Conservation (phyloP, 1,140 invertebrate species). For the Drosophila takahashii region DNA sequence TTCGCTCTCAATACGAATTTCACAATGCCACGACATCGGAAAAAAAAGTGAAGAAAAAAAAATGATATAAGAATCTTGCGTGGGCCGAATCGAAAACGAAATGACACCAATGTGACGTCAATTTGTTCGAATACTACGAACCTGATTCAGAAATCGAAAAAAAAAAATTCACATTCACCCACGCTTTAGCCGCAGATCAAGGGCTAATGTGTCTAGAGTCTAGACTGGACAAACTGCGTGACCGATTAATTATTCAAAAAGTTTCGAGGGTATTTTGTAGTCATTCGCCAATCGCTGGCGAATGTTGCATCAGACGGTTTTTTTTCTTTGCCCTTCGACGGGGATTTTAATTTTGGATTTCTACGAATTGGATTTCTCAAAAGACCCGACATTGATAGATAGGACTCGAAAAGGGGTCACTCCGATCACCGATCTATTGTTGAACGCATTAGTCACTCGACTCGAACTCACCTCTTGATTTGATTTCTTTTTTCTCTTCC, state of each 20-base stretch:
- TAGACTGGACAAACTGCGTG: conserved; percentile 51
- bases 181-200: conserved; percentile 34
- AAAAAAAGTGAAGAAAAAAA: conserved; percentile 61
- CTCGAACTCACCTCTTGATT: conserved; percentile 71
- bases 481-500: conserved; percentile 82
- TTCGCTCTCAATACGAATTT: conserved; percentile 45
- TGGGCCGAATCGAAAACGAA: conserved; percentile 41
- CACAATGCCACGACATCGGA: conserved; percentile 68
- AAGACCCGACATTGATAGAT: background rate
- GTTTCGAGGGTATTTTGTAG: conserved; percentile 54
- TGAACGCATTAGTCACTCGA: background rate
- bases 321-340: conserved; percentile 59
- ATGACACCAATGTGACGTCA: conserved; percentile 62
- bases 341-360: conserved; percentile 14
- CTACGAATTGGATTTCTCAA: background rate
- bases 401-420: conserved; percentile 15
- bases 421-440: background rate
- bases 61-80: conserved; percentile 43
- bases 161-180: conserved; percentile 29
- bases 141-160: background rate
- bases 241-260: conserved; percentile 69
- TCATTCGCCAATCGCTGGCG: conserved; percentile 49
- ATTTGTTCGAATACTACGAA: conserved; percentile 15
- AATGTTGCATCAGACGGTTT: conserved; percentile 74
- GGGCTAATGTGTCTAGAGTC: conserved; percentile 43